phyloP scores from a whole-genome alignment of 2,113 vertebrate species.

The Ameiurus melas region DNA sequence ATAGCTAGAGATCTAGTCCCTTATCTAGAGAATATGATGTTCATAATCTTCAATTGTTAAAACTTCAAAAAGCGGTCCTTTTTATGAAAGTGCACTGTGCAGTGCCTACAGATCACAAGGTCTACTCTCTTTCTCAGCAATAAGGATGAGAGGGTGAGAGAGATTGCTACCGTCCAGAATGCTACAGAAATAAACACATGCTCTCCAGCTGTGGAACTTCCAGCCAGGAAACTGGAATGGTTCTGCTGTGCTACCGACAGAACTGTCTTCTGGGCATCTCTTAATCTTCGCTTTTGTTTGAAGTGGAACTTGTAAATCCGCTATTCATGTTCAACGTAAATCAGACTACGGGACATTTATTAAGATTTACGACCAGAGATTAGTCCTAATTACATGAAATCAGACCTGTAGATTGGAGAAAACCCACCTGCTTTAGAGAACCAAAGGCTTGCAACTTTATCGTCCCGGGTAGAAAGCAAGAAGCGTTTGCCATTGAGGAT shows the following conservation, averaged over 20 bases:
- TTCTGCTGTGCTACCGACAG: constrained; percentile 38
- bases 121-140: neutral
- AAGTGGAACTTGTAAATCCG: neutral
- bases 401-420: neutral
- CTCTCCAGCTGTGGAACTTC: constrained; percentile 49
- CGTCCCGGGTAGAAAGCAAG: neutral
- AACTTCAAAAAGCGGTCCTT: neutral
- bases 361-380: constrained; percentile 13
- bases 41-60: neutral
- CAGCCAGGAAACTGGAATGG: constrained; percentile 38
- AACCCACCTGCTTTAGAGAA: neutral
- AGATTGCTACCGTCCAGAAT: constrained; percentile 9
- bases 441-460: neutral
- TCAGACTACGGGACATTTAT: neutral
- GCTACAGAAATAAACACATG: constrained; percentile 46
- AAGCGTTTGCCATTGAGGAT: neutral
- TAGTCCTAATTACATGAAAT: neutral
- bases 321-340: neutral
- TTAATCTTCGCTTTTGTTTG: constrained; percentile 16
- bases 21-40: constrained; percentile 7
- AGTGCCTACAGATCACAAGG: neutral
- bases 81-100: neutral
- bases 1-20: neutral
- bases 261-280: constrained; percentile 31
- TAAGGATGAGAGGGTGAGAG: constrained; percentile 10